Conservation (phyloP, 2,888 invertebrate genomes). For the Dasysyrphus tricinctus region DNA sequence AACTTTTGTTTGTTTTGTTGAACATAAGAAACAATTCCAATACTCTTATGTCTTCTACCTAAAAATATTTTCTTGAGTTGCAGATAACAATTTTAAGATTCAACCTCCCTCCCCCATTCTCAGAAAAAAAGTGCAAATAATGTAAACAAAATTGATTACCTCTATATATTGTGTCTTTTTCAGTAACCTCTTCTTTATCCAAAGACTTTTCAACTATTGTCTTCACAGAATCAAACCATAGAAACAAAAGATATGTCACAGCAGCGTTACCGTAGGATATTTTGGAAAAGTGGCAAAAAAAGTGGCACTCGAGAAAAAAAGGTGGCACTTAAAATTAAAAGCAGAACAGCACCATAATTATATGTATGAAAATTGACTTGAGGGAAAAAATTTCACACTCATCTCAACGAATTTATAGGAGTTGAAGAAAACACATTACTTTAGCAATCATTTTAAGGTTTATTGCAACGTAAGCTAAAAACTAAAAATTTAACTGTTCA, state of each 20-base stretch:
- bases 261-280: too few relatives aligned
- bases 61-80: not conserved
- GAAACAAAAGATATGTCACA: conserved; percentile 50
- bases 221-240: conserved; percentile 11
- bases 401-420: too few relatives aligned
- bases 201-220: conserved; percentile 52
- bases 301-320: too few relatives aligned
- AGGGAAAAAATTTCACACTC: too few relatives aligned
- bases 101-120: not conserved
- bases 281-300: too few relatives aligned
- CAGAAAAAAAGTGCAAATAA: not conserved
- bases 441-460: too few relatives aligned
- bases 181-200: conserved; percentile 10
- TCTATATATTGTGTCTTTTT: conserved; percentile 35
- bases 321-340: too few relatives aligned
- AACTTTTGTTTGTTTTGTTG: not conserved
- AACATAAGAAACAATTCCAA: conserved; percentile 24
- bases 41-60: not conserved
- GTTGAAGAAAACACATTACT: too few relatives aligned
- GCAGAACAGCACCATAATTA: too few relatives aligned
- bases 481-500: too few relatives aligned
- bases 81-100: conserved; percentile 31
- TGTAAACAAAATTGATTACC: conserved; percentile 68
- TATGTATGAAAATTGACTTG: too few relatives aligned
- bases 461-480: too few relatives aligned